These are phyloP conservation scores for Lithobates pipiens DNA, from an alignment of 2,797 vertebrate genomes.

Conservation along the genomic window DNA sequence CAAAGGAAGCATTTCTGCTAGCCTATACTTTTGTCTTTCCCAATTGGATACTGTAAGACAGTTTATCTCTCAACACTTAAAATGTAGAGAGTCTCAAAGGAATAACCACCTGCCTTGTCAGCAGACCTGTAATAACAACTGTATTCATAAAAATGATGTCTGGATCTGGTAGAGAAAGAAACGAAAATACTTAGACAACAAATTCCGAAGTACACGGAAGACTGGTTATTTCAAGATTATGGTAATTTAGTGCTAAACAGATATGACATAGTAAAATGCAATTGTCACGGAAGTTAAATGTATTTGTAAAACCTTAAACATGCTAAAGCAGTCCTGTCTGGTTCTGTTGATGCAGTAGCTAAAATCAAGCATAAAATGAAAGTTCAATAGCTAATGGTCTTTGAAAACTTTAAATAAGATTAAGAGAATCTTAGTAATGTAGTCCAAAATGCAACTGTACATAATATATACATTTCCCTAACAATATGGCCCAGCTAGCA, in stretches of 20 bases:
- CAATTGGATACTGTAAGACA: slow-evolving; percentile 46
- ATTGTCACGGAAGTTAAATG: neutral
- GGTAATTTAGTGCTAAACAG: slow-evolving; percentile 21
- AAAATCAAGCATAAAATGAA: neutral
- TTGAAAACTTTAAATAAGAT: neutral
- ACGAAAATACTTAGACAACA: slow-evolving; percentile 32
- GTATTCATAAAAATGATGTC: slow-evolving; percentile 51
- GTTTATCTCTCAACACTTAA: slow-evolving; percentile 60
- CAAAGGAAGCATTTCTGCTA: slow-evolving; percentile 49
- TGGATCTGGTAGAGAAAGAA: slow-evolving; percentile 24
- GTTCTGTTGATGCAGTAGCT: neutral
- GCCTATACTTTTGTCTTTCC: slow-evolving; percentile 51
- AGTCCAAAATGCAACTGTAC: too few relatives aligned
- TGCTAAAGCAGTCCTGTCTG: neutral
- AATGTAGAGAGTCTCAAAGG: slow-evolving; percentile 41
- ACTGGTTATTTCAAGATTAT: slow-evolving; percentile 18
- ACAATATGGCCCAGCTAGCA: too few relatives aligned
- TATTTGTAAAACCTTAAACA: neutral
- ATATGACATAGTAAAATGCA: neutral
- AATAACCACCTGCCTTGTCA: slow-evolving; percentile 49
- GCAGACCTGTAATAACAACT: slow-evolving; percentile 55
- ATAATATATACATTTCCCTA: too few relatives aligned
- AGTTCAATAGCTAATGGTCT: neutral
- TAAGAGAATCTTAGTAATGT: neutral
- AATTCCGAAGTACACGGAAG: neutral